A percentile compares a stretch with the other conserved stretches of the same genome.
Evolutionary conservation across 1,140 invertebrate genomes (phyloP).

Genomic region (Aphelinus certus): DNA sequence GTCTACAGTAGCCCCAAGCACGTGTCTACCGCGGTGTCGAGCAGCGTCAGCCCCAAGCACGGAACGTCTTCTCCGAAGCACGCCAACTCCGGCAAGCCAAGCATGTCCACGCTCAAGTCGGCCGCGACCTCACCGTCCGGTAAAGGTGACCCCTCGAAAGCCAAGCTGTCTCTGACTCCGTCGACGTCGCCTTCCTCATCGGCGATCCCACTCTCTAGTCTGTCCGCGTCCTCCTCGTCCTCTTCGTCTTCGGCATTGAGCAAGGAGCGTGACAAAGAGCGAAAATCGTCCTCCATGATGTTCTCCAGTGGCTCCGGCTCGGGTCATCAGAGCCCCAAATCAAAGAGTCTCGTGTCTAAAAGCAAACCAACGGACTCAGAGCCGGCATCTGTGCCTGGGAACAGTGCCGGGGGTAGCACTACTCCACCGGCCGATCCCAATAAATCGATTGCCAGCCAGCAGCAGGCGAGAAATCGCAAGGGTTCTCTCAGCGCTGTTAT

Average conservation of each 20-base stretch:
- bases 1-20: slow-evolving; percentile 82
- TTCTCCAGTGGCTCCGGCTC: slow-evolving; percentile 64
- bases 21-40: slow-evolving; percentile 61
- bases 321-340: slow-evolving; percentile 72
- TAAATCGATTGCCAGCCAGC: slow-evolving; percentile 56
- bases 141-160: slow-evolving; percentile 51
- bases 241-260: slow-evolving; percentile 60
- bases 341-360: slow-evolving; percentile 73
- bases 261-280: slow-evolving; percentile 75
- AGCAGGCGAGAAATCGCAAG: slow-evolving; percentile 75
- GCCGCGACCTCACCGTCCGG: slow-evolving; percentile 73
- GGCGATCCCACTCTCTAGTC: slow-evolving; percentile 53
- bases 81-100: slow-evolving; percentile 80
- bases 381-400: slow-evolving; percentile 39
- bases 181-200: slow-evolving; percentile 58
- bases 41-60: slow-evolving; percentile 74
- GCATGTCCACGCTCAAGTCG: slow-evolving; percentile 87
- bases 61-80: slow-evolving; percentile 81
- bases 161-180: slow-evolving; percentile 53
- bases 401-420: slow-evolving; percentile 49
- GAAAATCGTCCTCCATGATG: slow-evolving; percentile 68
- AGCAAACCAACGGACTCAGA: slow-evolving; percentile 66
- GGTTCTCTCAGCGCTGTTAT: slow-evolving; percentile 85
- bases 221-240: slow-evolving; percentile 61
- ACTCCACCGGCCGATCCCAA: slow-evolving; percentile 70